These are phyloP conservation scores for Chaetodon trifasciatus DNA, from an alignment of 2,797 vertebrate genomes.

Conservation along the genomic window DNA sequence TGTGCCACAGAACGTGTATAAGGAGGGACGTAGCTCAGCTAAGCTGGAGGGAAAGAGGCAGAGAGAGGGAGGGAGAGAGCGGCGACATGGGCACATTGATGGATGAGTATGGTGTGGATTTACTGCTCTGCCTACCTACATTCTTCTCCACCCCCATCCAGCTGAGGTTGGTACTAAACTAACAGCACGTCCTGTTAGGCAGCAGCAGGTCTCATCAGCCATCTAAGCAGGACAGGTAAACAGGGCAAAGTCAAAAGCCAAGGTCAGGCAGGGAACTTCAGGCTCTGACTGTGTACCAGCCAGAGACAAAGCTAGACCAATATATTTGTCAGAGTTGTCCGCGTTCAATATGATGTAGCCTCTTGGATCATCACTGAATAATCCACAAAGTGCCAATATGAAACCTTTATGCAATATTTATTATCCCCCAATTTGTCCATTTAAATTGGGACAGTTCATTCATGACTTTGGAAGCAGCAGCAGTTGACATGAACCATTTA, in stretches of 20 bases:
- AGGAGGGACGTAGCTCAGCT: conserved; percentile 63
- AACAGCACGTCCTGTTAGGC: conserved; percentile 31
- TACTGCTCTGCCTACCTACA: conserved; percentile 54
- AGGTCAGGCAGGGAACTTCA: conserved; percentile 43
- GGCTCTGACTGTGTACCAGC: neutral
- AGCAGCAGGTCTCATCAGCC: conserved; percentile 46
- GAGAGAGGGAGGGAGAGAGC: conserved; percentile 32
- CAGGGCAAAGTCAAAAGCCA: conserved; percentile 47
- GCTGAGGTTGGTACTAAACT: conserved; percentile 35
- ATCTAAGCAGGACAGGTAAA: conserved; percentile 40
- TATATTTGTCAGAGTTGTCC: neutral
- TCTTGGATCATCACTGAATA: neutral
- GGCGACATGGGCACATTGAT: conserved; percentile 53
- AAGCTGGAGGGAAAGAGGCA: conserved; percentile 51
- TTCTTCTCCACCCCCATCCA: conserved; percentile 40
- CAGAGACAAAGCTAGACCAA: neutral
- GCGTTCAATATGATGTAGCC: neutral
- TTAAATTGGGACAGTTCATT: too few relatives aligned
- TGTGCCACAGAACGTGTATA: conserved; percentile 60
- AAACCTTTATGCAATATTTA: neutral
- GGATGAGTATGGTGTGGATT: conserved; percentile 64
- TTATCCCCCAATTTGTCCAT: neutral
- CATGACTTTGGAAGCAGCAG: neutral
- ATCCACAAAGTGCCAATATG: neutral
- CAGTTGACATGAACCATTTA: neutral